Conservation (phyloP, 1,140 invertebrate species). For the Zaprionus davidi region DNA sequence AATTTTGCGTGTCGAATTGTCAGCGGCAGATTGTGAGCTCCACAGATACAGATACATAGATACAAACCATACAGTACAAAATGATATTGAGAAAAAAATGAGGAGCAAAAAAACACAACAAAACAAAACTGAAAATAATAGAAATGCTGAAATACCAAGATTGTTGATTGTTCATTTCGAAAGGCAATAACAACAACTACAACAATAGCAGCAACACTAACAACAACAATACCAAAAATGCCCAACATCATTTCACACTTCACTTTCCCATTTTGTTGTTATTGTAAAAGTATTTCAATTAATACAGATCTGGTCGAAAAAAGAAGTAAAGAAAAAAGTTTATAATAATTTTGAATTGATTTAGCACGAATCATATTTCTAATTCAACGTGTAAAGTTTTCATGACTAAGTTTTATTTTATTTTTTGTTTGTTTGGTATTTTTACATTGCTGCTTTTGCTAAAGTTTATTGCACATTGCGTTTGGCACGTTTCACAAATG, state of each 20-base stretch:
- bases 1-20: slow-evolving; percentile 78
- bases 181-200: slow-evolving; percentile 57
- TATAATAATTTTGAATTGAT: slow-evolving; percentile 13
- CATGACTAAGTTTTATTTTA: slow-evolving; percentile 5
- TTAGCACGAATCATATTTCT: slow-evolving; percentile 13
- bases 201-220: slow-evolving; percentile 9
- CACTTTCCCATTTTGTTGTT: slow-evolving; percentile 65
- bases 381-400: slow-evolving; percentile 18
- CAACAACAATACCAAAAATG: slow-evolving; percentile 29
- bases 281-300: slow-evolving; percentile 62
- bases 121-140: slow-evolving; percentile 22
- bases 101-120: background rate
- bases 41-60: slow-evolving; percentile 36
- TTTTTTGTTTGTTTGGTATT: slow-evolving; percentile 7
- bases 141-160: slow-evolving; percentile 54
- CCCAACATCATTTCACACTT: slow-evolving; percentile 67
- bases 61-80: slow-evolving; percentile 33
- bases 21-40: slow-evolving; percentile 46
- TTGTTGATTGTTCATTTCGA: slow-evolving; percentile 60
- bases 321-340: slow-evolving; percentile 23
- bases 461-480: slow-evolving; percentile 26
- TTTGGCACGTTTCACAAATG: slow-evolving; percentile 43
- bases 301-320: slow-evolving; percentile 49
- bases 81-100: slow-evolving; percentile 44
- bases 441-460: background rate